These are phyloP conservation scores for Aurelia coerulea DNA, from an alignment of 30 jellyfish, hydroid and myxozoan species.

Conservation along the genomic window DNA sequence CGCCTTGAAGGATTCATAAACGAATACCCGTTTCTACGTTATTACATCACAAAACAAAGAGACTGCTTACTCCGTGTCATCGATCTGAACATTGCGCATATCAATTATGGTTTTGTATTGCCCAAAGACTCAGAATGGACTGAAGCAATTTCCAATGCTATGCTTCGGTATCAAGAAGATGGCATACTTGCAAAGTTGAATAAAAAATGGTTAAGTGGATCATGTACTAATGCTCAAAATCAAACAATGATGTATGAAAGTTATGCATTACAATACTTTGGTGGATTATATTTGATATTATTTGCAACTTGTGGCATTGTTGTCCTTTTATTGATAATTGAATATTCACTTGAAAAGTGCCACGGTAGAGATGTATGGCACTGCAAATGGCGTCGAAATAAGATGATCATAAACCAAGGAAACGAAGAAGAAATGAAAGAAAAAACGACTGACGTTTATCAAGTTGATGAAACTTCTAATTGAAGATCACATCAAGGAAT, in stretches of 20 bases:
- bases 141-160: constrained; percentile 24
- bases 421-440: too few species aligned
- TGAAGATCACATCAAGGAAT: too few species aligned
- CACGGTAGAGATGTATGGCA: too few species aligned
- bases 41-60: constrained; percentile 58
- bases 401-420: too few species aligned
- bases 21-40: constrained; percentile 57
- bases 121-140: constrained; percentile 45
- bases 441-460: too few species aligned
- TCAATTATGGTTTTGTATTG: constrained; percentile 68
- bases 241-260: not conserved
- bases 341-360: too few species aligned
- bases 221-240: constrained; percentile 28
- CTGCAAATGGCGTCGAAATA: too few species aligned
- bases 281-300: constrained; percentile 62
- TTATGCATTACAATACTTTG: constrained; percentile 38
- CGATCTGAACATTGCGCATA: constrained; percentile 32
- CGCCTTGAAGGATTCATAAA: constrained; percentile 70
- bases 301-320: constrained; percentile 14
- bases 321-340: not conserved
- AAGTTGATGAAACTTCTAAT: too few species aligned
- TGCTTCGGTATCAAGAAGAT: constrained; percentile 15
- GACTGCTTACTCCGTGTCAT: constrained; percentile 54
- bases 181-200: constrained; percentile 30
- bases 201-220: constrained; percentile 68